Conservation (phyloP, 2,113 vertebrate species). For the Tenebrosternarchus preto region DNA sequence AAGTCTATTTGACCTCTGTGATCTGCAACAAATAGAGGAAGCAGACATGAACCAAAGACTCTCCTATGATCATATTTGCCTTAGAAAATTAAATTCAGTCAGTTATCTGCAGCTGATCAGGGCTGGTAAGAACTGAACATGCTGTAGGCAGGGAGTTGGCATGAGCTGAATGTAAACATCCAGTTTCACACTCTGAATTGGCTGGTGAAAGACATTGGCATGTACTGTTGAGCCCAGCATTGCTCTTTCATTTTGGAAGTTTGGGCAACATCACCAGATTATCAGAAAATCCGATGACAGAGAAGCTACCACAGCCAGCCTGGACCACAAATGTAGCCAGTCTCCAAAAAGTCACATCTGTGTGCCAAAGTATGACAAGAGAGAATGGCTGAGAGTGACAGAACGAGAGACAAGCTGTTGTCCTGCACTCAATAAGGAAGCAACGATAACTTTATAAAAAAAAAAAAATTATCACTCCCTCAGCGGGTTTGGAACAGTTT, state of each 20-base stretch:
- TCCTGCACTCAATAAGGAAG: slow-evolving; percentile 59
- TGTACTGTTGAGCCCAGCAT: slow-evolving; percentile 53
- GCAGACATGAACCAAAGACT: slow-evolving; percentile 61
- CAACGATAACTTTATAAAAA: slow-evolving; percentile 48
- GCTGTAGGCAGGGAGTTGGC: slow-evolving; percentile 67
- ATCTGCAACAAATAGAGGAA: slow-evolving; percentile 65
- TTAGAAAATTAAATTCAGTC: slow-evolving; percentile 70
- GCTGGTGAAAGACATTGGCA: slow-evolving; percentile 53
- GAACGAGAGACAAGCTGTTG: slow-evolving; percentile 50
- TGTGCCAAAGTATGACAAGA: slow-evolving; percentile 61
- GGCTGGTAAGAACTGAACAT: slow-evolving; percentile 63
- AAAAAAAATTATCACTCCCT: slow-evolving; percentile 46
- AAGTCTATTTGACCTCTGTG: slow-evolving; percentile 45
- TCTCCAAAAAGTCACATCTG: slow-evolving; percentile 43
- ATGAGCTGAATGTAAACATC: slow-evolving; percentile 68
- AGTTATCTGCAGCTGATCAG: slow-evolving; percentile 62
- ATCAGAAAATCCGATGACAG: slow-evolving; percentile 70
- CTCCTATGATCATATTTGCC: slow-evolving; percentile 67
- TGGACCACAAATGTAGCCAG: slow-evolving; percentile 52
- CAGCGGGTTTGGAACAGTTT: slow-evolving; percentile 26
- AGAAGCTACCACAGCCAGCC: slow-evolving; percentile 37
- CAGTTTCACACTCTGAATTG: slow-evolving; percentile 65
- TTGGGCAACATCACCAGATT: slow-evolving; percentile 66
- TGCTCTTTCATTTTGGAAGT: slow-evolving; percentile 56
- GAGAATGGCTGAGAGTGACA: slow-evolving; percentile 60